Base-by-base conservation (phyloP, 2,113 vertebrate genomes). In the Parotia lawesii region DNA sequence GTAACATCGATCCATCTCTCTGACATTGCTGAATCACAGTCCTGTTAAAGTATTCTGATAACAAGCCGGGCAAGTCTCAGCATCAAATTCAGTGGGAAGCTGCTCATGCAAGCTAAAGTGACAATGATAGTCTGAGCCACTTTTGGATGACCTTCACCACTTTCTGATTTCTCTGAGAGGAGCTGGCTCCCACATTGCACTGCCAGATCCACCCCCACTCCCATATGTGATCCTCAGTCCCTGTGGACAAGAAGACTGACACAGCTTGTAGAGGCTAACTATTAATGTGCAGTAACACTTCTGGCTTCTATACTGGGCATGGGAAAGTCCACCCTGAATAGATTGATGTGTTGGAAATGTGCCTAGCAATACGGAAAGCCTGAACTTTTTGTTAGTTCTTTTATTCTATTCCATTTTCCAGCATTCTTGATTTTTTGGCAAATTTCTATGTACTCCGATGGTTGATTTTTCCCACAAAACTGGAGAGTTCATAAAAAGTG, bases 321-420 rank as follows among this genome's bases (percentile, higher is more conserved):
- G 96, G 96, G 95, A 96, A 96, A 96, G 67, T 93, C 92, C 79
- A 79, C 28, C 2, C 71, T 77, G 80, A 80, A 89, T 90, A 58
- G 67, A 48, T 42, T n/a, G 85, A 90, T 85, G 45, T 77, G 54
- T 60, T 96, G 92, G 95, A 96, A 92, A 38, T 33, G 11, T 95
- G 94, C 96, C 92, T 93, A 96, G 64, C 85, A 94, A 95, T 84
- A 94, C 95, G 95, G 38, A 95, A 93, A 90, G 51, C 21, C 85
- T 91, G 74, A 58, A 44, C n/a, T 70, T 88, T 91, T 60, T 61
- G 20, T 79, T 76, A 57, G 48, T 21, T 72, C 87, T 87, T 79
- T 70, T 81, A 58, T 73, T 93, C 67, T 86, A 47, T 70, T 93
- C 70, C 25, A 53, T 70, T 94, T 93, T 95, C 73, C 51, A 73